Evolutionary conservation across 2,888 invertebrate species (phyloP).

Genomic region (Panorpa germanica): DNA sequence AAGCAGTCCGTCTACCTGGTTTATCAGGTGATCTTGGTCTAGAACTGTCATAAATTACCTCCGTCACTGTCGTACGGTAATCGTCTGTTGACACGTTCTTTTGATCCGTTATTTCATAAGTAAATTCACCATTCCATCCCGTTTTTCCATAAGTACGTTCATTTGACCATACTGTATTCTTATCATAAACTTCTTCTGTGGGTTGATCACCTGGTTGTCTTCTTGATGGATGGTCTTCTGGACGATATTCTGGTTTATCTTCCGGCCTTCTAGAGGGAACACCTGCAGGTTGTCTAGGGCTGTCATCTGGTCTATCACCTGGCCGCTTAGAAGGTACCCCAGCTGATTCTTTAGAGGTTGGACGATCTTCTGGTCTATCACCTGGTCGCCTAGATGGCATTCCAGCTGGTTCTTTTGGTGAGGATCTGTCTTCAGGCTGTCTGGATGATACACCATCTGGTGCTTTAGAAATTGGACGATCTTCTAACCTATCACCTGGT

Average conservation of each 20-base stretch:
- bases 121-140: slow-evolving; percentile 24
- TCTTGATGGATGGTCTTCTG: too few species aligned
- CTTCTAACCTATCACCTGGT: background rate
- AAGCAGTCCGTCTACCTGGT: too few species aligned
- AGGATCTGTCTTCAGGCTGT: background rate
- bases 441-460: background rate
- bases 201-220: too few species aligned
- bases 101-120: slow-evolving; percentile 17
- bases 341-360: too few species aligned
- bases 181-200: too few species aligned
- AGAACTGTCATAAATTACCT: too few species aligned
- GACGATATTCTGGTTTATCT: background rate
- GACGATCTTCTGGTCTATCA: background rate
- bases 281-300: background rate
- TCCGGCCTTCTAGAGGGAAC: slow-evolving; percentile 1
- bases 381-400: background rate
- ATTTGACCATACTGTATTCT: slow-evolving; percentile 3
- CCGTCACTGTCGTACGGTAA: too few species aligned
- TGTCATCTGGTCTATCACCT: background rate
- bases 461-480: background rate
- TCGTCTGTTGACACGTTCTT: too few species aligned
- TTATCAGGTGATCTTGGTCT: too few species aligned
- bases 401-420: slow-evolving; percentile 3
- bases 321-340: slow-evolving; percentile 4
- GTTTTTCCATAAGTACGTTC: slow-evolving; percentile 9